Evolutionary conservation across 2,113 vertebrate species (phyloP).

Genomic region (Suricata suricatta): DNA sequence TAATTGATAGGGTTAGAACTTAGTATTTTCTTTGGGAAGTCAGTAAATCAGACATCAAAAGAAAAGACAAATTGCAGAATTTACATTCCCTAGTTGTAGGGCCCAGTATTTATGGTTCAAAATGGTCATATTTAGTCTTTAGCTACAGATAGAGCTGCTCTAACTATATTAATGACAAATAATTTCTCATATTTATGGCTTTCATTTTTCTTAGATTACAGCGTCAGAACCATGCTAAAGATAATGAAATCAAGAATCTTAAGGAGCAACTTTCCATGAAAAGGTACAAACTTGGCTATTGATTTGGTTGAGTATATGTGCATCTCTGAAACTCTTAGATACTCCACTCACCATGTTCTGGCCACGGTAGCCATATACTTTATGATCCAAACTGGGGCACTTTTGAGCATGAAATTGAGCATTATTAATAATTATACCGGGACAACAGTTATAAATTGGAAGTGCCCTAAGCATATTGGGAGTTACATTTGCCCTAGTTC

Average conservation of each 20-base stretch:
- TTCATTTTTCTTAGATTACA: conserved; percentile 71
- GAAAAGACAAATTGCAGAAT: conserved; percentile 19
- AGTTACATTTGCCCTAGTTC: not conserved
- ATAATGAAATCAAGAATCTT: conserved; percentile 74
- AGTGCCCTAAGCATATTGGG: not conserved
- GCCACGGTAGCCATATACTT: not conserved
- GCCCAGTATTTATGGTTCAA: not conserved
- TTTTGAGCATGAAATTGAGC: not conserved
- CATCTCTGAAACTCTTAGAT: not conserved
- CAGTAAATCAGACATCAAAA: not conserved
- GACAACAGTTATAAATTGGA: not conserved
- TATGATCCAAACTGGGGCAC: not conserved
- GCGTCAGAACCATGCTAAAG: conserved; percentile 67
- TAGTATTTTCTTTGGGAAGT: not conserved
- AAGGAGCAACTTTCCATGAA: conserved; percentile 76
- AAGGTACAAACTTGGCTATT: conserved; percentile 32
- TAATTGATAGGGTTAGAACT: not conserved
- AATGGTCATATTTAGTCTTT: not conserved
- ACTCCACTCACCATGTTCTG: not conserved
- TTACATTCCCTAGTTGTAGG: not conserved
- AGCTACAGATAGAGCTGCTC: conserved; percentile 29
- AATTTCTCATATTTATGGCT: conserved; percentile 35
- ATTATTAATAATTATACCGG: not conserved
- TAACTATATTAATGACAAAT: conserved; percentile 26
- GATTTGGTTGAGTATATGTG: not conserved